Evolutionary conservation across 2,888 invertebrate genomes (phyloP).

Genomic region (Troides helena): DNA sequence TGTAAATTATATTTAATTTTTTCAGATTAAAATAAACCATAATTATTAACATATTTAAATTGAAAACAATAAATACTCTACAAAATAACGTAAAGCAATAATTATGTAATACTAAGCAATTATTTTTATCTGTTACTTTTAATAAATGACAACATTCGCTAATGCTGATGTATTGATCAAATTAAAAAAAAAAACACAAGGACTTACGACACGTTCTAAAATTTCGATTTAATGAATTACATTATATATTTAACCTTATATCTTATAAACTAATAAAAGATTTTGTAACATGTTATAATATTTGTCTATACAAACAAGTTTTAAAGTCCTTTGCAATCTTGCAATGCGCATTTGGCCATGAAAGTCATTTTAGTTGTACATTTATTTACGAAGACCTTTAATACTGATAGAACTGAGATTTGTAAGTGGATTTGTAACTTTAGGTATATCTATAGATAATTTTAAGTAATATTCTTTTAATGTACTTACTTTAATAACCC

Average conservation of each 20-base stretch:
- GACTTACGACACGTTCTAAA: no score
- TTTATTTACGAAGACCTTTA: constrained; percentile 1
- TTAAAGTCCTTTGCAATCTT: constrained; percentile 11
- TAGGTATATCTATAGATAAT: background rate
- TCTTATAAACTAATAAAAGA: constrained; percentile 1
- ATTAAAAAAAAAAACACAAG: no score
- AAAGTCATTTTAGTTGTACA: constrained; percentile 12
- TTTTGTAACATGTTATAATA: constrained; percentile 11
- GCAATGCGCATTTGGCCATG: constrained; percentile 5
- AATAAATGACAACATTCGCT: no score
- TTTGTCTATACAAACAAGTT: constrained; percentile 6
- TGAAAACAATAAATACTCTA: background rate
- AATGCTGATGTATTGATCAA: no score
- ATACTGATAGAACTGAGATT: background rate
- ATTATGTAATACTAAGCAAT: no score
- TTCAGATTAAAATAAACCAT: no score
- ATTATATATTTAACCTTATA: constrained; percentile 15
- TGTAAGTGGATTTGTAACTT: background rate
- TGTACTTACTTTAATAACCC: background rate
- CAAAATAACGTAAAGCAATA: no score
- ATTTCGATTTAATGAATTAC: no score
- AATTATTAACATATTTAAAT: background rate
- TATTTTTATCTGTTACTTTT: no score
- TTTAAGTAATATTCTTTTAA: background rate
- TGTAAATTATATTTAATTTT: no score